These are phyloP conservation scores for Sussaba pulchella DNA, from an alignment of 2,888 invertebrate species.

Conservation along the genomic window DNA sequence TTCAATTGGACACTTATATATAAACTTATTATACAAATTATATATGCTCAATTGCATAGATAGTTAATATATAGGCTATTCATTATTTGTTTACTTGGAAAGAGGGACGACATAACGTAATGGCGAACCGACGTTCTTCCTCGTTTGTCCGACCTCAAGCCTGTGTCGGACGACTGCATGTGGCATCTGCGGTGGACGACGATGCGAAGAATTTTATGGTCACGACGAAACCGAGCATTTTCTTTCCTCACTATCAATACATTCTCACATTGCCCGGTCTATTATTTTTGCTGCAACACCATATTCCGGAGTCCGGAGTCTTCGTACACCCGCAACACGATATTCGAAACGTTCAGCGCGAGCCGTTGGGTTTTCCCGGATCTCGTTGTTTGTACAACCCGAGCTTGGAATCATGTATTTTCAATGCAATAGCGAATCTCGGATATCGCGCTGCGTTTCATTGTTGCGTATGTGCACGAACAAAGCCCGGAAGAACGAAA, in stretches of 20 bases:
- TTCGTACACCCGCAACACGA: slow-evolving; percentile 41
- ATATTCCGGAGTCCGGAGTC: slow-evolving; percentile 12
- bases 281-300: background rate
- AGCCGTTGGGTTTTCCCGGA: slow-evolving; percentile 55
- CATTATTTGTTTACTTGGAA: slow-evolving; percentile 38
- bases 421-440: slow-evolving; percentile 16
- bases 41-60: too few relatives aligned
- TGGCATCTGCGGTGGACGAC: background rate
- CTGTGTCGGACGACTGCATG: background rate
- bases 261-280: background rate
- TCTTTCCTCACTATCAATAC: slow-evolving; percentile 19
- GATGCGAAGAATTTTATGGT: background rate
- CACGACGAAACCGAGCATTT: slow-evolving; percentile 15
- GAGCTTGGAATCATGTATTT: slow-evolving; percentile 49
- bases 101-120: slow-evolving; percentile 46
- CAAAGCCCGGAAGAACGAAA: slow-evolving; percentile 9
- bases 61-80: slow-evolving; percentile 61
- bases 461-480: slow-evolving; percentile 24
- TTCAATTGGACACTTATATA: too few relatives aligned
- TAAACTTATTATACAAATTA: too few relatives aligned
- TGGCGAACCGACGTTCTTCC: slow-evolving; percentile 9
- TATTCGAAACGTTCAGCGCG: slow-evolving; percentile 60
- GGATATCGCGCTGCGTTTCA: slow-evolving; percentile 12
- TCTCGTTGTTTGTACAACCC: slow-evolving; percentile 52
- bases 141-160: too few relatives aligned